A percentile compares a stretch with the other conserved stretches of the same genome.
These are phyloP conservation scores for Heliothis virescens DNA, from an alignment of 1,140 invertebrate species.

Conservation along the genomic window DNA sequence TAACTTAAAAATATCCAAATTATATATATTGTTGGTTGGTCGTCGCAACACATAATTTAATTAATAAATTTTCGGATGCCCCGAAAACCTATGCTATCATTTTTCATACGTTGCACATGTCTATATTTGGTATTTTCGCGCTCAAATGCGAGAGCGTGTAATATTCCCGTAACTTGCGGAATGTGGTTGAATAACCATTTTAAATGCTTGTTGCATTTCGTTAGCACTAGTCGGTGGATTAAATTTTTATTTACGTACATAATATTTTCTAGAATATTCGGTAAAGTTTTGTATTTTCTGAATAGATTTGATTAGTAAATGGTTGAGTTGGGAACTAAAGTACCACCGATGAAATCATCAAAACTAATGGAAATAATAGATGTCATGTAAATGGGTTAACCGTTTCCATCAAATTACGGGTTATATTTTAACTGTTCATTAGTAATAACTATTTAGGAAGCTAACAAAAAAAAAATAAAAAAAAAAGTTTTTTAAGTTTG, in stretches of 20 bases:
- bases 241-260: neutral
- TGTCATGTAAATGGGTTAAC: too few species aligned
- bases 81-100: slow-evolving; percentile 14
- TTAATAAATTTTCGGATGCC: slow-evolving; percentile 23
- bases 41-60: neutral
- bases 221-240: neutral
- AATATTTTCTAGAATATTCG: too few species aligned
- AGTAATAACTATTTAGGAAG: too few species aligned
- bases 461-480: too few species aligned
- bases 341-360: too few species aligned
- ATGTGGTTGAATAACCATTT: slow-evolving; percentile 30
- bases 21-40: neutral
- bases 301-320: too few species aligned
- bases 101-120: neutral
- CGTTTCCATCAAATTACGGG: too few species aligned
- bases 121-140: slow-evolving; percentile 23
- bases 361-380: too few species aligned
- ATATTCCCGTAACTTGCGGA: slow-evolving; percentile 18
- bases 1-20: neutral
- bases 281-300: too few species aligned
- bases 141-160: slow-evolving; percentile 14
- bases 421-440: too few species aligned
- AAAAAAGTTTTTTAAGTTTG: too few species aligned
- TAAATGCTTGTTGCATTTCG: slow-evolving; percentile 36
- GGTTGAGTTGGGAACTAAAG: too few species aligned